A percentile compares a stretch with the other conserved stretches of the same genome.
phyloP scores from a whole-genome alignment of 2,113 vertebrate species.

The Penelope pileata region DNA sequence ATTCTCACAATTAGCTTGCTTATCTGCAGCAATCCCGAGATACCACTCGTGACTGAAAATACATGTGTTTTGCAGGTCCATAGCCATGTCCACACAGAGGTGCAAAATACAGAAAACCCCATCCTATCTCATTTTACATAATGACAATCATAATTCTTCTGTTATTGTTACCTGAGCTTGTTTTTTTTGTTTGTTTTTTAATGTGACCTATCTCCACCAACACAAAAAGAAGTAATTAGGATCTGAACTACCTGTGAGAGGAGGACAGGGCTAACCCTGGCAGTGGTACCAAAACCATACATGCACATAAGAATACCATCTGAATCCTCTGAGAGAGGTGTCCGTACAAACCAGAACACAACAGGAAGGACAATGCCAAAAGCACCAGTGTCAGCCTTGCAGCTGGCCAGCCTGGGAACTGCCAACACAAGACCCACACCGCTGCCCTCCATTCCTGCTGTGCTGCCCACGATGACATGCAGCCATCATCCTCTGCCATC shows the following conservation, averaged over 20 bases:
- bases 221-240: not conserved
- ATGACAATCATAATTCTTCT: not conserved
- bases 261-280: not conserved
- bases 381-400: not conserved
- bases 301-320: rapidly evolving
- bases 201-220: not conserved
- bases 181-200: not conserved
- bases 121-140: not conserved
- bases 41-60: not conserved
- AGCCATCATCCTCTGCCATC: not conserved
- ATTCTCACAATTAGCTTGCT: not conserved
- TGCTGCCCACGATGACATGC: not conserved
- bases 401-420: not conserved
- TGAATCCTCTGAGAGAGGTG: rapidly evolving
- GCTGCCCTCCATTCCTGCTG: not conserved
- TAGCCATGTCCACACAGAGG: not conserved
- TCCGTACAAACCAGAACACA: not conserved
- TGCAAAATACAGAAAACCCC: not conserved
- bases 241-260: not conserved
- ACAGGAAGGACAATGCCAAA: not conserved
- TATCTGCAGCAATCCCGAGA: conserved; percentile 2
- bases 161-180: not conserved
- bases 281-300: rapidly evolving
- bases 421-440: not conserved
- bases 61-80: not conserved